A percentile compares a stretch with the other conserved stretches of the same genome.
These are phyloP conservation scores for Dinoponera quadriceps DNA, from an alignment of 1,140 invertebrate genomes.

Conservation along the genomic window DNA sequence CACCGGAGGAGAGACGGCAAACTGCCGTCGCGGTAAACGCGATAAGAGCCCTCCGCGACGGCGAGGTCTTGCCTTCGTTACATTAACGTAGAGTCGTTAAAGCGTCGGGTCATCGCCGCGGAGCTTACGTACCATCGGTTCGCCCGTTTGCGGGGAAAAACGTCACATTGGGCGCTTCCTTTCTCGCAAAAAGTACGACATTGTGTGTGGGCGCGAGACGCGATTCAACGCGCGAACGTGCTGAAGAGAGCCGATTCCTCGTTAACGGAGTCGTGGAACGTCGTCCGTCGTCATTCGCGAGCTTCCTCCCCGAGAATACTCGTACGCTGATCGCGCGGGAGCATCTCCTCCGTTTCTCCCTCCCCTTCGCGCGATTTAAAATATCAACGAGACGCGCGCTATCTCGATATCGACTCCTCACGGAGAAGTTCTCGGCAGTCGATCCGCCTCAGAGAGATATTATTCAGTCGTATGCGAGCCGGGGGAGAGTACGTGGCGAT, in stretches of 20 bases:
- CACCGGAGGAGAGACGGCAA: conserved; percentile 36
- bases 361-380: conserved; percentile 38
- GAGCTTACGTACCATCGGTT: conserved; percentile 40
- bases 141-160: conserved; percentile 18
- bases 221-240: background rate
- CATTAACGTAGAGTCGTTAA: conserved; percentile 79
- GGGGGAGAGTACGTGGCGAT: conserved; percentile 65
- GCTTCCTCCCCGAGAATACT: background rate
- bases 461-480: conserved; percentile 57
- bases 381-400: conserved; percentile 58
- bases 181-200: background rate
- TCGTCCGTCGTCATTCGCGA: background rate
- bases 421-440: conserved; percentile 56
- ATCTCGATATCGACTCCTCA: conserved; percentile 67
- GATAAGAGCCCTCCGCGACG: conserved; percentile 69
- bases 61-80: conserved; percentile 68
- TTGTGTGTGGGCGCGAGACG: background rate
- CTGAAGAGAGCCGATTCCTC: background rate
- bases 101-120: conserved; percentile 64
- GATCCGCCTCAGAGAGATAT: conserved; percentile 66
- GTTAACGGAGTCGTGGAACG: conserved; percentile 18
- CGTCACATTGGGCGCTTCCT: background rate
- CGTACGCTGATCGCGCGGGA: conserved; percentile 21
- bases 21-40: conserved; percentile 19
- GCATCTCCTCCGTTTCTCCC: background rate